These are phyloP conservation scores for Rhodophaea formosa DNA, from an alignment of 2,888 invertebrate species.

Conservation along the genomic window DNA sequence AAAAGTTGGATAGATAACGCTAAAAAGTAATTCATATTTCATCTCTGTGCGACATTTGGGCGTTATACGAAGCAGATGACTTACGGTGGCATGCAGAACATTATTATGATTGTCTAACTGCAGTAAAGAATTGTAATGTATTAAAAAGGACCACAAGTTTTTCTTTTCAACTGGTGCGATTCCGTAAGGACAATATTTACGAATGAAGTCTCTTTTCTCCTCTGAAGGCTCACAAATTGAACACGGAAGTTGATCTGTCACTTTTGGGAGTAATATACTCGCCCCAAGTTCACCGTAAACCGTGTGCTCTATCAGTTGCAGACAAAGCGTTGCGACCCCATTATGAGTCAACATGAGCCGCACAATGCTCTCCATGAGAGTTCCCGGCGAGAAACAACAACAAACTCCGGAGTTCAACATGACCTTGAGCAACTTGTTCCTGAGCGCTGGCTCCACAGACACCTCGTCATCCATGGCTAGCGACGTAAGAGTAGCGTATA, in stretches of 20 bases:
- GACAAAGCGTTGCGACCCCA: conserved; percentile 60
- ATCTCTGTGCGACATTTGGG: conserved; percentile 78
- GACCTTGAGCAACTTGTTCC: conserved; percentile 74
- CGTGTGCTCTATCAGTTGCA: conserved; percentile 80
- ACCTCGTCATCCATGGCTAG: conserved; percentile 70
- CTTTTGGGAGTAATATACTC: conserved; percentile 50
- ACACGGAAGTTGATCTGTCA: conserved; percentile 68
- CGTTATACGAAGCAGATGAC: conserved; percentile 81
- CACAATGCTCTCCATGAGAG: conserved; percentile 72
- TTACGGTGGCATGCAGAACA: conserved; percentile 79
- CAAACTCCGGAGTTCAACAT: conserved; percentile 82
- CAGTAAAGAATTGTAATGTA: conserved; percentile 81
- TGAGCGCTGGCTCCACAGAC: conserved; percentile 56
- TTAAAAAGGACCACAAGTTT: conserved; percentile 79
- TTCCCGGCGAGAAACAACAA: conserved; percentile 82
- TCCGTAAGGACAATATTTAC: conserved; percentile 54
- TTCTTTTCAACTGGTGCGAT: conserved; percentile 56
- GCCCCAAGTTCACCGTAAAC: conserved; percentile 83
- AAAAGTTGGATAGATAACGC: conserved; percentile 83
- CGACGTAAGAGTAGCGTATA: conserved; percentile 77
- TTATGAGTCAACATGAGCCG: conserved; percentile 68
- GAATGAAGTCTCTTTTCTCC: conserved; percentile 44
- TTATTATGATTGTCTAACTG: conserved; percentile 74
- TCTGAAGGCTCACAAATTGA: conserved; percentile 64
- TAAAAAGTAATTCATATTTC: conserved; percentile 80